A percentile compares a stretch with the other conserved stretches of the same genome.
Evolutionary conservation across 1,140 invertebrate genomes (phyloP).

Genomic region (Bombus affinis): DNA sequence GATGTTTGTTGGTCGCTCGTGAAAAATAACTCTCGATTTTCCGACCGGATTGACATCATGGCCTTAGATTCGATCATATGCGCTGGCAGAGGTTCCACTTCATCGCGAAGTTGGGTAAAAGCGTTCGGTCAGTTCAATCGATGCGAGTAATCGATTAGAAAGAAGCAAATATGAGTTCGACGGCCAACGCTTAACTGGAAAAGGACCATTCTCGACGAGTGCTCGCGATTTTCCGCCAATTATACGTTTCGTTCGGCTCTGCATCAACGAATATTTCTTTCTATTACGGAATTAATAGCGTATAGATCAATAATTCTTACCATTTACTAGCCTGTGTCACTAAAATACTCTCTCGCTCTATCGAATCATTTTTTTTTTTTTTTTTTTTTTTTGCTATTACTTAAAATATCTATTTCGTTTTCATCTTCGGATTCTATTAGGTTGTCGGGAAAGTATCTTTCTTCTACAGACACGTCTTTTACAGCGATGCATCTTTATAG

Average conservation of each 20-base stretch:
- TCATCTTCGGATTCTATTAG: too few species aligned
- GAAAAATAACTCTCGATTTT: conserved; percentile 6
- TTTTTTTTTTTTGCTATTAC: not conserved
- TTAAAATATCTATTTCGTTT: not conserved
- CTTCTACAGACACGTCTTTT: too few species aligned
- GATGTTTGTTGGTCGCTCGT: not conserved
- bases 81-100: not conserved
- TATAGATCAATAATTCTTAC: not conserved
- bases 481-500: too few species aligned
- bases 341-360: not conserved
- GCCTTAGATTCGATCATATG: conserved; percentile 14
- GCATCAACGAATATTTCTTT: not conserved
- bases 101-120: conserved; percentile 23
- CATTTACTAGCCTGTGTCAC: too few species aligned
- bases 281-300: not conserved
- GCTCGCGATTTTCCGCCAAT: not conserved
- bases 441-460: too few species aligned
- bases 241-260: not conserved
- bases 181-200: not conserved
- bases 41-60: not conserved
- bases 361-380: not conserved
- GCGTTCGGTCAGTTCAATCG: conserved; percentile 3
- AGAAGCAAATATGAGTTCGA: conserved; percentile 10
- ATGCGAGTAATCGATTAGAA: conserved; percentile 42
- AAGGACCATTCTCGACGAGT: not conserved